A percentile compares a stretch with the other conserved stretches of the same genome.
These are phyloP conservation scores for Polyommatus iphigenia DNA, from an alignment of 2,888 invertebrate genomes.

Conservation along the genomic window DNA sequence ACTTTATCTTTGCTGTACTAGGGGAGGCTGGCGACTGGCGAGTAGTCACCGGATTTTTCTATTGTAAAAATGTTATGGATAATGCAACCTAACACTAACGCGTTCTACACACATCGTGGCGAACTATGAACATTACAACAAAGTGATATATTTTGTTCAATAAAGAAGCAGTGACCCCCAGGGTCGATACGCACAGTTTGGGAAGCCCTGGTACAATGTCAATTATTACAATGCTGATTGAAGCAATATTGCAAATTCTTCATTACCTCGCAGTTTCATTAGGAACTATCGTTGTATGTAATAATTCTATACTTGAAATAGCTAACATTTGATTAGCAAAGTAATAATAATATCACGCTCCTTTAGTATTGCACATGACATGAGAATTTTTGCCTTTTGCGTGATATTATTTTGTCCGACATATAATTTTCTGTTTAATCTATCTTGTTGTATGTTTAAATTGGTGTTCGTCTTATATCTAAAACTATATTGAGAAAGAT, in stretches of 20 bases:
- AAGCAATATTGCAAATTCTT: neutral
- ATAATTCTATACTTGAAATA: slow-evolving; percentile 14
- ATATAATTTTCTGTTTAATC: neutral
- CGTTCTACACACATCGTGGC: neutral
- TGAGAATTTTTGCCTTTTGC: neutral
- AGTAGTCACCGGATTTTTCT: neutral
- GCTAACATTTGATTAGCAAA: neutral
- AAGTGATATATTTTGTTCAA: neutral
- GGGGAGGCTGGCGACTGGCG: neutral
- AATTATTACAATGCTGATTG: neutral
- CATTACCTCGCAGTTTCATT: neutral
- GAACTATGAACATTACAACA: neutral
- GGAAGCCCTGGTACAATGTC: too few relatives aligned
- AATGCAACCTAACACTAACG: too few relatives aligned
- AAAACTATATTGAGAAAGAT: slow-evolving; percentile 14
- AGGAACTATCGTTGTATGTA: neutral
- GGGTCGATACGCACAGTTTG: neutral
- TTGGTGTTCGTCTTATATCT: slow-evolving; percentile 9
- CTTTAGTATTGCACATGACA: neutral
- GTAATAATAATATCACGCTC: neutral
- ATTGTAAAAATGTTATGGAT: neutral
- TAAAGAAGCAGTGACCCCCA: neutral
- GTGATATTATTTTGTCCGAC: neutral
- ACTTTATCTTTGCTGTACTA: too few relatives aligned
- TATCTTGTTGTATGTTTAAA: neutral